A percentile compares a stretch with the other conserved stretches of the same genome.
Conservation (phyloP, 2,888 invertebrate species). For the Hyposoter didymator region DNA sequence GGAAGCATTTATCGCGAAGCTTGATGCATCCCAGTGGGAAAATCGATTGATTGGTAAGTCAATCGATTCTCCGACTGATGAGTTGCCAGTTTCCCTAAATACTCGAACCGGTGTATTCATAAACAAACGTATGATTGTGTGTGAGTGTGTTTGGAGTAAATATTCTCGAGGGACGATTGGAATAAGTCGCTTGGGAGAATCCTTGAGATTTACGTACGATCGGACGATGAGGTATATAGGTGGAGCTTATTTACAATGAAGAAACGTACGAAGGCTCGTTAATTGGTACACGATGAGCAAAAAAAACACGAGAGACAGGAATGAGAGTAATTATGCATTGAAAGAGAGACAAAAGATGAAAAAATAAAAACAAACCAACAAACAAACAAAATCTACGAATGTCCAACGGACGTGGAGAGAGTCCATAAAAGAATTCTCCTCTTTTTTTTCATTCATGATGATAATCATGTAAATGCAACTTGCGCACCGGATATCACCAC, state of each 20-base stretch:
- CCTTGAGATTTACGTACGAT: conserved; percentile 38
- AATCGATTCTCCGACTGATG: conserved; percentile 31
- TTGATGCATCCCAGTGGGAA: conserved; percentile 39
- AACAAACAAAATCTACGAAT: conserved; percentile 54
- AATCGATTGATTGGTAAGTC: conserved; percentile 58
- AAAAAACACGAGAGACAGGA: not conserved
- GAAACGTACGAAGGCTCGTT: not conserved
- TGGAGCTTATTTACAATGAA: conserved; percentile 16
- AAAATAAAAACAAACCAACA: conserved; percentile 47
- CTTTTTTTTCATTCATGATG: conserved; percentile 40
- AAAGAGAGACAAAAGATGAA: conserved; percentile 16
- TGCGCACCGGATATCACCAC: conserved; percentile 58
- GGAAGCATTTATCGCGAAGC: conserved; percentile 29
- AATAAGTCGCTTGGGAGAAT: conserved; percentile 40
- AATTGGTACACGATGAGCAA: conserved; percentile 26
- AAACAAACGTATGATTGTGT: not conserved
- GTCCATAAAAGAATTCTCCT: conserved; percentile 27
- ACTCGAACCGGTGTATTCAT: not conserved
- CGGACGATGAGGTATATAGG: conserved; percentile 24
- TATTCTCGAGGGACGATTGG: conserved; percentile 30
- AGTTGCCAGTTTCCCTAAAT: conserved; percentile 2
- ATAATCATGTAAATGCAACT: conserved; percentile 52
- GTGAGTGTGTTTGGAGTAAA: not conserved
- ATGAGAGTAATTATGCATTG: conserved; percentile 10
- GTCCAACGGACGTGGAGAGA: conserved; percentile 45